Evolutionary conservation across 2,113 vertebrate genomes (phyloP).

Genomic region (Turnix velox): DNA sequence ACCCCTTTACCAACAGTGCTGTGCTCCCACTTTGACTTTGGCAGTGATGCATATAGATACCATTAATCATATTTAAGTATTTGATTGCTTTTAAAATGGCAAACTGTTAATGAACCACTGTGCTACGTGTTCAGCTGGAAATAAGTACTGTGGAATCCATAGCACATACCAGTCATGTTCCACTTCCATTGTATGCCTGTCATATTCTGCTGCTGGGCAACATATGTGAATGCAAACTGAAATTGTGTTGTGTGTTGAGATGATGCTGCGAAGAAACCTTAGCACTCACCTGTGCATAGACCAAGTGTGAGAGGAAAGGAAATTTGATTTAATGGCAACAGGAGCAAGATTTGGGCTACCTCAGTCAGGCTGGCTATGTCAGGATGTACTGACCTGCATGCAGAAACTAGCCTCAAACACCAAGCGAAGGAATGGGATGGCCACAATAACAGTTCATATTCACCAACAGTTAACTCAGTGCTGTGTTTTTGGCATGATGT

Average conservation of each 20-base stretch:
- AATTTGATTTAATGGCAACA: background rate
- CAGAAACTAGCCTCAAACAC: background rate
- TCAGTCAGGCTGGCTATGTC: background rate
- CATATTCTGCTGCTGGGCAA: background rate
- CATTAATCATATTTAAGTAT: background rate
- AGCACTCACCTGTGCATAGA: background rate
- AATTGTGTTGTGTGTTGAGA: background rate
- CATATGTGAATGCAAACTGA: background rate
- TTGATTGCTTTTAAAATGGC: background rate
- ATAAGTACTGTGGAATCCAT: background rate
- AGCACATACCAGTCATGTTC: rapidly evolving
- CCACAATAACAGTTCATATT: background rate
- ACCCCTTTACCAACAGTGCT: background rate
- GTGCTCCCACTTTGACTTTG: background rate
- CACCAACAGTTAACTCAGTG: background rate
- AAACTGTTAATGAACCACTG: background rate
- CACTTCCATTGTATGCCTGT: background rate
- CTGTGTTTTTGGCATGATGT: background rate
- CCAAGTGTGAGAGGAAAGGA: background rate
- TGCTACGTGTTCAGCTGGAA: background rate
- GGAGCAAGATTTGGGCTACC: background rate
- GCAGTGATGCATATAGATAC: background rate
- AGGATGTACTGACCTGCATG: background rate
- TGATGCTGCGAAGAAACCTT: background rate
- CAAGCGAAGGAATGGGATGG: background rate